Base-by-base conservation (phyloP, 2,888 invertebrate species). In the Bimastos eiseni region DNA sequence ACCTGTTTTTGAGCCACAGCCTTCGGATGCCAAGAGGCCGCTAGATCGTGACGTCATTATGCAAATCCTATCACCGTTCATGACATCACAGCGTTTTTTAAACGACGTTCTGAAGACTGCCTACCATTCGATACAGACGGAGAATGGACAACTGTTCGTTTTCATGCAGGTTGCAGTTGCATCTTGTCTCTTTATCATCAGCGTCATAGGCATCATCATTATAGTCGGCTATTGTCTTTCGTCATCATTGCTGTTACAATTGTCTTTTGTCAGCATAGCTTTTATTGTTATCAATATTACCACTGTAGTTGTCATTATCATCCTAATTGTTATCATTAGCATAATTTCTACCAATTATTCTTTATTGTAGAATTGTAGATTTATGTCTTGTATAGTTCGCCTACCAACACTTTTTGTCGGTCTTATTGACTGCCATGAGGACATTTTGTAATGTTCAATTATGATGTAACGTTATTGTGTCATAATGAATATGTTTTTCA, bases 121-220 rank as follows among this genome's bases (percentile, higher is more conserved):
- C 24, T 86, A 86, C 37, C 86, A 37, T 86, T 86, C 86, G 34
- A 37, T 86, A 21, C 86, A 86, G 37, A 86, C 86, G 37, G 86
- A 86, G n/a, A 37, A 86, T 34, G 86, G 86, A 36, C 86, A 86
- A 17, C 34, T 86, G 37, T 86, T 86, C 37, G 86, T 86, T 17
- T 86, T 86, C 86, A 86, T 86, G 86, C 36, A 86, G 86, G 86
- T 86, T 36, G 70, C n/a, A n/a, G n/a, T 70, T 70, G n/a, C n/a
- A 17, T 70, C n/a, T n/a, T n/a, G n/a, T n/a, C 1, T 55, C 30
- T 30, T n/a, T 30, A 70, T 70, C n/a, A n/a, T 70, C 70, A n/a
- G 70, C 8, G 30, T 70, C n/a, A 21, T 49, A 11, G 19, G 19
- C 49, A 49, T 49, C 49, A n/a, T 70, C 30, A n/a, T n/a, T 70